These are phyloP conservation scores for Agonopterix arenella DNA, from an alignment of 2,888 invertebrate species.

Conservation along the genomic window DNA sequence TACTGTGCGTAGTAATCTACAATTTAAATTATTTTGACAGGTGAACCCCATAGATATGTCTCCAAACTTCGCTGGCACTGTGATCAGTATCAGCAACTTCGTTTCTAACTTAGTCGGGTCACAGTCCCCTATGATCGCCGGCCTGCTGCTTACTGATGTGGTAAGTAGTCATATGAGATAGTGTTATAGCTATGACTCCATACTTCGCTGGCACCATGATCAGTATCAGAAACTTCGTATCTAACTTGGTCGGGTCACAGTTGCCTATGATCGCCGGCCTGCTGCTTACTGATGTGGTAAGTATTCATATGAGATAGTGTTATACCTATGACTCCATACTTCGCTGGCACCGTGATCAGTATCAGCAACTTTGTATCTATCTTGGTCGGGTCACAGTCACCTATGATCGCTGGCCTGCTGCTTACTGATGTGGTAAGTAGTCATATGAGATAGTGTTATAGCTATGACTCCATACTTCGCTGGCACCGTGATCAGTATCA, in stretches of 20 bases:
- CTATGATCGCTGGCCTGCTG: constrained; percentile 81
- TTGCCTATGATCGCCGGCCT: constrained; percentile 83
- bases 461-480: constrained; percentile 90
- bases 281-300: constrained; percentile 82
- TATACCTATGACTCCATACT: constrained; percentile 89
- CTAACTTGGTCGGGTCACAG: constrained; percentile 83
- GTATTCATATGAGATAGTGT: constrained; percentile 15
- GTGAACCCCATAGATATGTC: constrained; percentile 89
- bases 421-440: constrained; percentile 80
- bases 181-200: constrained; percentile 84
- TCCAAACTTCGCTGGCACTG: constrained; percentile 87
- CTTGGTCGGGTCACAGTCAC: constrained; percentile 83
- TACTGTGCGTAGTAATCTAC: too few species aligned
- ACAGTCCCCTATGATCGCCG: constrained; percentile 83
- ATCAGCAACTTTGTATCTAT: constrained; percentile 87
- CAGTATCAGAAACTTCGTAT: constrained; percentile 87
- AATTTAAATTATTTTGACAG: constrained; percentile 32
- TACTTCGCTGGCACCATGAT: constrained; percentile 89
- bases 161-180: constrained; percentile 56
- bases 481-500: constrained; percentile 89
- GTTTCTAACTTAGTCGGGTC: constrained; percentile 84
- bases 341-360: constrained; percentile 89
- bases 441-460: constrained; percentile 42
- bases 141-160: constrained; percentile 80
- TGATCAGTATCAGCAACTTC: constrained; percentile 90